phyloP scores from a whole-genome alignment of 2,113 vertebrate species.

The Lepidothrix coronata region DNA sequence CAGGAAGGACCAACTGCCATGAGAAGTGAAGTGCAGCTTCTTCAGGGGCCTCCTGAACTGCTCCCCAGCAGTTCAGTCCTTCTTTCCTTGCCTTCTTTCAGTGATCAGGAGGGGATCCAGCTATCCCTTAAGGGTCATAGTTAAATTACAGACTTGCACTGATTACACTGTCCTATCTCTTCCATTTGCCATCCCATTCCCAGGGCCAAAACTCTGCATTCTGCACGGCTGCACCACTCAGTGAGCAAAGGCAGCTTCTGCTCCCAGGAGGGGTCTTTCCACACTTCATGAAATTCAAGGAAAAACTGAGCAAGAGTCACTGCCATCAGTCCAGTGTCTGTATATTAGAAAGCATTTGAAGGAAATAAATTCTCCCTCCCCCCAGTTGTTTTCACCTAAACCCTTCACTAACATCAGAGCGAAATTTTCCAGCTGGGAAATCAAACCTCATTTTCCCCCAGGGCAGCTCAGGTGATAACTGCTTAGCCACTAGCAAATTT shows the following conservation, averaged over 20 bases:
- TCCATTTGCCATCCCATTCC: not conserved
- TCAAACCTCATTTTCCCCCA: not conserved
- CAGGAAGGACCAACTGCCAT: not conserved
- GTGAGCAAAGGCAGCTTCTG: not conserved
- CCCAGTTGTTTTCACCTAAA: not conserved
- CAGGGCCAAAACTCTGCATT: not conserved
- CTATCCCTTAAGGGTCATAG: not conserved
- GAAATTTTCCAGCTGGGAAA: not conserved
- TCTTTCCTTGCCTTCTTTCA: not conserved
- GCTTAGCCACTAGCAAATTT: not conserved
- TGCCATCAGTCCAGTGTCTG: not conserved
- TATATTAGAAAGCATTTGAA: not conserved
- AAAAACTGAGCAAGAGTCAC: not conserved
- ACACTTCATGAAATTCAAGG: not conserved
- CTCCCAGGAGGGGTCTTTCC: not conserved
- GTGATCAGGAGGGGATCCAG: not conserved
- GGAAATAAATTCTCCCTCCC: not conserved
- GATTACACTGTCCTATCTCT: accelerated
- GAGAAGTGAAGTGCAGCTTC: not conserved
- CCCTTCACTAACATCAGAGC: not conserved
- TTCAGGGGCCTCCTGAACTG: not conserved
- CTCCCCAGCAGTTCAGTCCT: accelerated
- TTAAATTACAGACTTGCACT: not conserved
- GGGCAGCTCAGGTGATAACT: conserved; percentile 8
- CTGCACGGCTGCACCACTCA: not conserved